Percentiles rank a stretch among this genome's conserved stretches.
These are phyloP conservation scores for Gavia stellata DNA, from an alignment of 2,113 vertebrate species.

Conservation along the genomic window DNA sequence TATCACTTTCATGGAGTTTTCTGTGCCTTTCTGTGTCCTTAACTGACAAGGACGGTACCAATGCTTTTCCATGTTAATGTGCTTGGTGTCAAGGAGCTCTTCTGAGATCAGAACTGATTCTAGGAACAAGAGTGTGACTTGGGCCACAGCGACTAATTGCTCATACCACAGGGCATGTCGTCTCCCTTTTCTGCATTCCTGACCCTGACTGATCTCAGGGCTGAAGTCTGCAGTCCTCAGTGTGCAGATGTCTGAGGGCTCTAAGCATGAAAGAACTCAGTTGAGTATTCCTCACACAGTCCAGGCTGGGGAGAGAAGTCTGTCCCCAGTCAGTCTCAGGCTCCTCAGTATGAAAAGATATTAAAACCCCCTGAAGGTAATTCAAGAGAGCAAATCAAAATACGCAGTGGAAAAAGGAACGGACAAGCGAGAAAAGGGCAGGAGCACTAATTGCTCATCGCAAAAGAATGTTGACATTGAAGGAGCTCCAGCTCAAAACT, in stretches of 20 bases:
- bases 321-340: neutral
- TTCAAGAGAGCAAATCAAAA: neutral
- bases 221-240: neutral
- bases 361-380: neutral
- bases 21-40: neutral
- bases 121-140: neutral
- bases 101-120: neutral
- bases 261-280: neutral
- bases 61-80: neutral
- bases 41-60: neutral
- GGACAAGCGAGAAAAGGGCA: neutral
- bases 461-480: neutral
- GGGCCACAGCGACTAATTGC: neutral
- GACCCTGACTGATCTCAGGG: neutral
- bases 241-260: neutral
- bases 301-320: neutral
- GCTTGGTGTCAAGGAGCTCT: neutral
- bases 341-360: neutral
- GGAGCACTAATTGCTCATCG: neutral
- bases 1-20: neutral
- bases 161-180: neutral
- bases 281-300: neutral
- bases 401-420: neutral
- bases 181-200: neutral
- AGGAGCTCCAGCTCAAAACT: constrained; percentile 14